Evolutionary conservation across 2,888 invertebrate species (phyloP), one percentile per base, ranked within the genome.

Genomic region (Drosophila lacicola): DNA sequence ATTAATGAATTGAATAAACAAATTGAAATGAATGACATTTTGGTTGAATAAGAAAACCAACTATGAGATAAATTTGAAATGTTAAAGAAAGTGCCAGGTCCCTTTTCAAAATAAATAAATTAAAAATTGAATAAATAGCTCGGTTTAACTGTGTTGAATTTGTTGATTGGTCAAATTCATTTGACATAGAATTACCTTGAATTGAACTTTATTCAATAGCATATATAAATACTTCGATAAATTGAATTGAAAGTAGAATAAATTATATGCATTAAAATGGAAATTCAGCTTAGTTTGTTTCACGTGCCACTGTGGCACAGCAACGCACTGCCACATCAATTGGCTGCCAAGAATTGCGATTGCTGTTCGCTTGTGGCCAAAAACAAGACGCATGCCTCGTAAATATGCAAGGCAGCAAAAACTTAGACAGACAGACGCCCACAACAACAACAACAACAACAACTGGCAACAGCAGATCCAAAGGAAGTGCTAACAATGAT

Each of bases 331-430:
- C 72, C 80, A 64, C 81, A 83, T 83, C 78, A 80, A 82, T 80
- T 69, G 82, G 76, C 84, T 82, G 79, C 69, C 75, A 80, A 81
- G 64, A 68, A 76, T 69, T 69, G 79, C 66, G 39, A 61, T 63
- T 67, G 74, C 61, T 51, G 51, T 56, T 53, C 71, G 79, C 64
- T 63, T 53, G 46, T 72, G 70, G 82, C 71, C 70, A 70, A 77
- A 78, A 71, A 64, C 66, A 80, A 85, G 80, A 84, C 88, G 78
- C 84, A 87, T 82, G 80, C 73, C 68, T 84, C 89, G 85, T 90
- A 88, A 88, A 88, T 80, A 86, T 85, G 85, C 82, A 75, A 88
- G 80, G 82, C 65, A 89, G 70, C 89, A 85, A 85, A 78, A 87
- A 82, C 54, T 84, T 82, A 73, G 78, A 80, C 82, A 80, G 81